Conservation (phyloP, 2,113 vertebrate genomes). For the Pseudopodoces humilis region DNA sequence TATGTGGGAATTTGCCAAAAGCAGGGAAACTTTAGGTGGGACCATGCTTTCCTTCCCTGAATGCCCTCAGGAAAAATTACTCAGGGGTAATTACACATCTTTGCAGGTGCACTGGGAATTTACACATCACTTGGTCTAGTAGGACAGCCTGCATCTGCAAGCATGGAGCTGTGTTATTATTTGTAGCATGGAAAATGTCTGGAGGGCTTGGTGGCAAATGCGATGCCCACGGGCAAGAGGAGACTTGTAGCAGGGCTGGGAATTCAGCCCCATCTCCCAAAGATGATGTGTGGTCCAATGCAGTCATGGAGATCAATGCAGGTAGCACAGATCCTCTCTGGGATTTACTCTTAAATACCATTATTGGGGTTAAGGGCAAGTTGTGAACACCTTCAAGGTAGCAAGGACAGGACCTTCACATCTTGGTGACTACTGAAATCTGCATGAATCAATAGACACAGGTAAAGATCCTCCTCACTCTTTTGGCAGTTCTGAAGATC, state of each 20-base stretch:
- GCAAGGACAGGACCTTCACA: not conserved
- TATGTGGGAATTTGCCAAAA: slow-evolving; percentile 24
- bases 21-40: not conserved
- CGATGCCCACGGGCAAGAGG: not conserved
- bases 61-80: not conserved
- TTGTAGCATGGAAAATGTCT: not conserved
- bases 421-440: not conserved
- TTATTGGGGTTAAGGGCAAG: not conserved
- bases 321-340: not conserved
- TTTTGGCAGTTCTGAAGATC: not conserved
- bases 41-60: not conserved
- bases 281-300: not conserved
- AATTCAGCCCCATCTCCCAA: not conserved
- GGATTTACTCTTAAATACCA: not conserved
- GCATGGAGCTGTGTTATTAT: not conserved
- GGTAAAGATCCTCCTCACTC: not conserved
- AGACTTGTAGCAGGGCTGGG: not conserved
- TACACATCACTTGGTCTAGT: not conserved
- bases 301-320: not conserved
- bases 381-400: not conserved
- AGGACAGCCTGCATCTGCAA: not conserved
- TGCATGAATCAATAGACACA: not conserved
- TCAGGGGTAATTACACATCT: not conserved
- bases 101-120: not conserved
- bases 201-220: not conserved